Conservation (phyloP, 2,113 vertebrate genomes). For the Cyrtonyx montezumae region DNA sequence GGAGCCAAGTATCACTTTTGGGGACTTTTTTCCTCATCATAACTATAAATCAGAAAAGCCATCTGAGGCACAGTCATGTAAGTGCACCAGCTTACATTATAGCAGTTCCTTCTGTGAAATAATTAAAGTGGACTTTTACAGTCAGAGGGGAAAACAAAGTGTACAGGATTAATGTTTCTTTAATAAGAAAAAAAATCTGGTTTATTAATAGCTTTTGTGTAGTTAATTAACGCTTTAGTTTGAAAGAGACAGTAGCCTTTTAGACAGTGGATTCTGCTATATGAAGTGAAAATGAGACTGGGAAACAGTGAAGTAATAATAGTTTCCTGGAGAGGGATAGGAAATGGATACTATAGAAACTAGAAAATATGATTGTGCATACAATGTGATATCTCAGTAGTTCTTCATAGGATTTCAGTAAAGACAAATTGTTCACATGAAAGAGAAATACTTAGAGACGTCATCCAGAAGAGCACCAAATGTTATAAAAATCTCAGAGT, state of each 20-base stretch:
- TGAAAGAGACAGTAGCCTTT: neutral
- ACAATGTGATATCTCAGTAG: neutral
- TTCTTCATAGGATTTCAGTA: neutral
- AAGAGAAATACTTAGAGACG: neutral
- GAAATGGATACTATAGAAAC: neutral
- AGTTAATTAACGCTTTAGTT: slow-evolving; percentile 11
- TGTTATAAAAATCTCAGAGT: neutral
- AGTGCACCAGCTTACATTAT: neutral
- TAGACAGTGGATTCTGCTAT: neutral
- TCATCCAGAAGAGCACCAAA: neutral
- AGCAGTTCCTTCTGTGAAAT: neutral
- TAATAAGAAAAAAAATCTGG: neutral
- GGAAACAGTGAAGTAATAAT: neutral
- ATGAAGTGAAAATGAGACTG: neutral
- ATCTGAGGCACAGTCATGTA: neutral
- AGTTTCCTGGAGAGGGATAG: neutral
- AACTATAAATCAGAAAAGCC: neutral
- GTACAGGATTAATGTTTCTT: neutral
- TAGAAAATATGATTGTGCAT: neutral
- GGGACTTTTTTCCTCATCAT: rapidly evolving
- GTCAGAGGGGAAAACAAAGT: neutral
- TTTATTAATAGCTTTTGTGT: neutral
- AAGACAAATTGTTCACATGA: neutral
- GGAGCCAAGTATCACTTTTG: neutral
- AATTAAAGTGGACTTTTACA: slow-evolving; percentile 28